Base-by-base conservation (phyloP, 2,113 vertebrate genomes). In the Vanacampus margaritifer region DNA sequence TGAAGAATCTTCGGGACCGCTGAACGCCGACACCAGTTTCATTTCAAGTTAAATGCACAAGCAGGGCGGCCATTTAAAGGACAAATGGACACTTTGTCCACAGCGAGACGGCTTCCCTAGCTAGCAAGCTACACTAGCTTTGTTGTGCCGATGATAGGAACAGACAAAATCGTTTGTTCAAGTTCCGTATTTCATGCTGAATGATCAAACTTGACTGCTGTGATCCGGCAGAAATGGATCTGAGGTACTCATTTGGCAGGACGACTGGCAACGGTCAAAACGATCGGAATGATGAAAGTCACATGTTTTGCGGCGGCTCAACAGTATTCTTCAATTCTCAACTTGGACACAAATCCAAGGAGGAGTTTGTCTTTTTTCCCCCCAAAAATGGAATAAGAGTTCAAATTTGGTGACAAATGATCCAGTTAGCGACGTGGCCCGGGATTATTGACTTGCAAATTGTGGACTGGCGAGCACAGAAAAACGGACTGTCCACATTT, bases 21-120 rank as follows among this genome's bases (percentile, higher is more conserved):
- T 68, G 64, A 75, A 36, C 73, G 76, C 68, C 48, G 53, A 36
- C 19, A 35, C 28, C 4, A 45, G 35, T 39, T 26, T 12, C 51
- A 57, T 32, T 73, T 50, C 23, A 65, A 53, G 46, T 70, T 24
- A 19, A 53, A 24, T 9, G 4, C 9, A 9, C 1, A 24, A 21
- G n/a, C 11, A 10, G 0, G n/a, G 2, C 3, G 23, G 23, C 9
- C 10, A 53, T 21, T 50, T 19, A 8, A 50, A 50, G n/a, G 50
- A 23, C 23, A 53, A 53, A 24, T 24, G 50, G 23, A 53, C 10
- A 53, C n/a, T 53, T 53, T 21, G 10, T n/a, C 5, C 43, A 46
- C 14, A 46, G 43, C 43, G 16, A 17, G 16, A 5, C 14, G 5
- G 43, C 17, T 3, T 12, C 10, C 11, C 12, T 24, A 9, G 23